phyloP scores from a whole-genome alignment of 2,113 vertebrate species.

The Trematocara variabile region DNA sequence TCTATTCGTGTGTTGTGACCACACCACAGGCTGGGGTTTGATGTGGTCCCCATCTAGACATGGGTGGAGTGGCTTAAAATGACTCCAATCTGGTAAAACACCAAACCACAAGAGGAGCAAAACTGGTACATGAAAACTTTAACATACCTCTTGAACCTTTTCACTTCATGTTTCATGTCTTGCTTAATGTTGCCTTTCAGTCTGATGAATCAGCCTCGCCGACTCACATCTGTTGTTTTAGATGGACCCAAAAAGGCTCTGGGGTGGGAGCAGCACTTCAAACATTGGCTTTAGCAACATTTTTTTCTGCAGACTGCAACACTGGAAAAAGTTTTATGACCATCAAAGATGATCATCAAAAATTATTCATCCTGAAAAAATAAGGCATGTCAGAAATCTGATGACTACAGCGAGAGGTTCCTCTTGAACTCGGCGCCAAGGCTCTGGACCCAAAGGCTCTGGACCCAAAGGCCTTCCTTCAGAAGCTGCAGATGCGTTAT shows the following conservation, averaged over 20 bases:
- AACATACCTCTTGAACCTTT: background rate
- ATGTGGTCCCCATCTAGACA: constrained; percentile 59
- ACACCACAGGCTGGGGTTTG: constrained; percentile 52
- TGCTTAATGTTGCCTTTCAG: background rate
- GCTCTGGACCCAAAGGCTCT: background rate
- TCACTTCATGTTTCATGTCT: background rate
- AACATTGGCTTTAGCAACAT: background rate
- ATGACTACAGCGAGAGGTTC: accelerated
- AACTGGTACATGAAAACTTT: background rate
- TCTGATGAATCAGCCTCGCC: background rate
- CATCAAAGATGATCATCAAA: background rate
- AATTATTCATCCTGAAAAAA: background rate
- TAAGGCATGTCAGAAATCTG: background rate
- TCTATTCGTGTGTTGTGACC: constrained; percentile 54
- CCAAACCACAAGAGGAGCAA: constrained; percentile 27
- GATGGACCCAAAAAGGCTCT: background rate
- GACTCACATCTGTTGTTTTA: background rate
- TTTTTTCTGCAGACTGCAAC: background rate
- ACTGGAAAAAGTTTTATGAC: background rate
- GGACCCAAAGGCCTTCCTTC: background rate
- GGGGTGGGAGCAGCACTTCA: background rate
- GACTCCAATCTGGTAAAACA: constrained; percentile 42
- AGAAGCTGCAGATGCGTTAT: background rate
- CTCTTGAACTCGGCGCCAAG: background rate
- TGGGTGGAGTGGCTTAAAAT: constrained; percentile 63